Percentiles rank a stretch among this genome's conserved stretches.
Conservation (phyloP, 2,888 invertebrate species). For the Scaptomyza reducta region DNA sequence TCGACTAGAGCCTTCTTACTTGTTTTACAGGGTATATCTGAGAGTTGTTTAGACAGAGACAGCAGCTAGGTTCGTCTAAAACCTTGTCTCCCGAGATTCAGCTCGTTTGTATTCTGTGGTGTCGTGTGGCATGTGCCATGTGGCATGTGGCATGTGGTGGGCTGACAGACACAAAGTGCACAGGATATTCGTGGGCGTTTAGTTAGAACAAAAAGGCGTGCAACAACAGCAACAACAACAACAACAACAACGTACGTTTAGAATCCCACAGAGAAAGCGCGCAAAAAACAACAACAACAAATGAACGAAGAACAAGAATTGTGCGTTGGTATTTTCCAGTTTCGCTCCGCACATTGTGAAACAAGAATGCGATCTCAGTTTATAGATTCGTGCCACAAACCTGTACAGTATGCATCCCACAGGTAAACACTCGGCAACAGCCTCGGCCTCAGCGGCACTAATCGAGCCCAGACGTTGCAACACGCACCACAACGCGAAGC, state of each 20-base stretch:
- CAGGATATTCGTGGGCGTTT: constrained; percentile 62
- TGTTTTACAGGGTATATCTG: constrained; percentile 4
- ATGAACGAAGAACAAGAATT: constrained; percentile 14
- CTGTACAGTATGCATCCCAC: constrained; percentile 72
- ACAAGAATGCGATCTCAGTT: constrained; percentile 64
- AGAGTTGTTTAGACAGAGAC: neutral
- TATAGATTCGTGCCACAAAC: constrained; percentile 79
- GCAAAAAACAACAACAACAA: neutral
- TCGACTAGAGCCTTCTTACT: no score
- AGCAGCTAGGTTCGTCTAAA: neutral
- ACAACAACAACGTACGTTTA: neutral
- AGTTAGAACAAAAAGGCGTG: constrained; percentile 62
- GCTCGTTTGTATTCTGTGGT: neutral
- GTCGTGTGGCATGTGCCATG: constrained; percentile 29
- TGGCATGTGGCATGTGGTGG: constrained; percentile 40
- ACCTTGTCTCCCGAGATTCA: neutral
- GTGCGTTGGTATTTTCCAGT: constrained; percentile 71
- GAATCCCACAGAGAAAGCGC: constrained; percentile 52
- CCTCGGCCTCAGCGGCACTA: constrained; percentile 67
- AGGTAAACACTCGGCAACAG: constrained; percentile 56
- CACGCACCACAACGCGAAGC: constrained; percentile 8
- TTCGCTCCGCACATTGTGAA: constrained; percentile 11
- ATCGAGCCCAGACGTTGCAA: constrained; percentile 58
- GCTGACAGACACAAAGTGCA: constrained; percentile 20
- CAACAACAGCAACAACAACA: neutral